phyloP scores from a whole-genome alignment of 2,888 invertebrate species.

The Strigamia crassipes region DNA sequence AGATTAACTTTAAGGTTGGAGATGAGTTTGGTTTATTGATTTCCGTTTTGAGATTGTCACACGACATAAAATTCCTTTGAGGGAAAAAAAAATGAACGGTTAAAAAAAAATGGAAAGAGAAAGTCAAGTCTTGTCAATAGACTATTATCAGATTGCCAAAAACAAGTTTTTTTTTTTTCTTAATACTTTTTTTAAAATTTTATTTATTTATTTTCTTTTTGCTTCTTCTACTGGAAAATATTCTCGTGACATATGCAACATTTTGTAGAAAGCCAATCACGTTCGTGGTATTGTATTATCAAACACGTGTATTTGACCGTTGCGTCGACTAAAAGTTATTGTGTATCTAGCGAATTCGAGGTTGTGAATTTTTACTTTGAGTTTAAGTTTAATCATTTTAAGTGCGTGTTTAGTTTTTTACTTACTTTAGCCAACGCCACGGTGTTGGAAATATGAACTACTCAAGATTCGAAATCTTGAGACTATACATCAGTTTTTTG shows the following conservation, averaged over 20 bases:
- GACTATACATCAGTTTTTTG: too few species aligned
- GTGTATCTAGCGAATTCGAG: too few species aligned
- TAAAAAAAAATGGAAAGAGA: conserved; percentile 14
- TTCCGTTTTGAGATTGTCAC: conserved; percentile 34
- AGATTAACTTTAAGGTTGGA: conserved; percentile 2
- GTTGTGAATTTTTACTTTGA: too few species aligned
- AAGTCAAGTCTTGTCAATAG: conserved; percentile 35
- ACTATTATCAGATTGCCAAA: conserved; percentile 35
- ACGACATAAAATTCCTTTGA: conserved; percentile 5
- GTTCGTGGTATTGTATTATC: not conserved
- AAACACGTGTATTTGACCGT: not conserved
- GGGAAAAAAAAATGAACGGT: conserved; percentile 1
- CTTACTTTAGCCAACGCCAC: not conserved
- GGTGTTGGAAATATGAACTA: not conserved
- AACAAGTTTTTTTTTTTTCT: conserved; percentile 19
- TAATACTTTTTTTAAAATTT: too few species aligned
- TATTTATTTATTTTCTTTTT: not conserved
- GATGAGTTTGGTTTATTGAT: conserved; percentile 32
- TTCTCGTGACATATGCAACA: not conserved
- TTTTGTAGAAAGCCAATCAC: not conserved
- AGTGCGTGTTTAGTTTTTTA: not conserved
- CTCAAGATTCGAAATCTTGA: too few species aligned
- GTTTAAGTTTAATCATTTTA: too few species aligned
- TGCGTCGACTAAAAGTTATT: not conserved
- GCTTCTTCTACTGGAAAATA: not conserved